These are phyloP conservation scores for Arenaria interpres DNA, from an alignment of 2,113 vertebrate species.

Conservation along the genomic window DNA sequence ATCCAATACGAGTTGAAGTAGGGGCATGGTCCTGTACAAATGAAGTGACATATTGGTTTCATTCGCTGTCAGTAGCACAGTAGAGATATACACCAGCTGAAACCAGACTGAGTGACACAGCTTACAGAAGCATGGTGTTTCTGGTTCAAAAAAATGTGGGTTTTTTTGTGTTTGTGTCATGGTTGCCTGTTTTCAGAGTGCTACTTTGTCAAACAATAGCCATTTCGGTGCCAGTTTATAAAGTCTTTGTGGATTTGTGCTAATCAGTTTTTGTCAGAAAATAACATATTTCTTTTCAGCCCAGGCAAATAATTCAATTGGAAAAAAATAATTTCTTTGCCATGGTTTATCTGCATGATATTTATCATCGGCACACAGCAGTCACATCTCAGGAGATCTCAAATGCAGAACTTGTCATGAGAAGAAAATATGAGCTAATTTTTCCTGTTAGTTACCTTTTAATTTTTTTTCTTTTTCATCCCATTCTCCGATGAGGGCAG, in stretches of 20 bases:
- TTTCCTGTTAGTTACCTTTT: background rate
- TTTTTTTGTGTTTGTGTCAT: background rate
- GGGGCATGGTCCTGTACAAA: background rate
- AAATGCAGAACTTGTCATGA: background rate
- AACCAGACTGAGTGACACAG: background rate
- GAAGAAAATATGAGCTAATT: background rate
- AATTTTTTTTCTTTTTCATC: background rate
- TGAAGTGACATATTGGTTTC: background rate
- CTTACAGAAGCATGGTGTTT: background rate
- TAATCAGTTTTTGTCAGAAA: constrained; percentile 4
- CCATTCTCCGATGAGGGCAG: background rate
- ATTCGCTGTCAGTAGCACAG: background rate
- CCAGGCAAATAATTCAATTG: background rate
- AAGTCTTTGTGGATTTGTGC: background rate
- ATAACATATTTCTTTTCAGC: background rate
- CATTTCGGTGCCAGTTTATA: background rate
- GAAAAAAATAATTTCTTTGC: background rate
- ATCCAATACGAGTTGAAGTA: fast-evolving
- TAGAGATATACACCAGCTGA: background rate
- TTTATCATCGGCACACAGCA: background rate
- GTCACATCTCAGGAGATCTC: background rate
- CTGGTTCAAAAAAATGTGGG: background rate
- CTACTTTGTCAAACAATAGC: background rate
- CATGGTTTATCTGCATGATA: background rate
- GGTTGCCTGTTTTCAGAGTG: background rate